Evolutionary conservation across 2,797 vertebrate genomes (phyloP).

Genomic region (Cyclopterus lumpus): DNA sequence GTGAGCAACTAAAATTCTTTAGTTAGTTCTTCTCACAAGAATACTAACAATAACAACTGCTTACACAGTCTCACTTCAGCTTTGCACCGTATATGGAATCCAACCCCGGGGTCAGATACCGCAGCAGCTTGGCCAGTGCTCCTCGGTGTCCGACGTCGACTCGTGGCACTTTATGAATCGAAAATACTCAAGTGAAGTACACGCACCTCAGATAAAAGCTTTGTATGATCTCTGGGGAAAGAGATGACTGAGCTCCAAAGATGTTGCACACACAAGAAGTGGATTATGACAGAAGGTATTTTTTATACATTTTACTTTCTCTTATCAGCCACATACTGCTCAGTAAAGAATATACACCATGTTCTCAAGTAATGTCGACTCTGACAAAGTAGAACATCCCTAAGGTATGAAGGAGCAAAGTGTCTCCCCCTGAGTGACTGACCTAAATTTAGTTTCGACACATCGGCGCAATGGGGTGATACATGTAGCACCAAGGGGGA

Average conservation of each 20-base stretch:
- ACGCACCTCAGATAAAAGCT: background rate
- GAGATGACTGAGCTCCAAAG: background rate
- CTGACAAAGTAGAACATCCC: slow-evolving; percentile 16
- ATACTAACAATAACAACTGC: no score
- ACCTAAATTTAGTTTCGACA: slow-evolving; percentile 30
- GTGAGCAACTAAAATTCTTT: no score
- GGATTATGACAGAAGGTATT: background rate
- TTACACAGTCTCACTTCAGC: no score
- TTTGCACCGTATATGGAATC: no score
- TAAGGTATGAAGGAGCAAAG: slow-evolving; percentile 24
- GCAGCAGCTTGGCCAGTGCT: no score
- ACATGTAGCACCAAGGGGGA: slow-evolving; percentile 15
- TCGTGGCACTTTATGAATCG: no score
- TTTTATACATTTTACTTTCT: background rate
- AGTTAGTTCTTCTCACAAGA: no score
- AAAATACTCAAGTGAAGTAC: background rate
- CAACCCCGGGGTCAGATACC: no score
- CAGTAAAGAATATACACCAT: background rate
- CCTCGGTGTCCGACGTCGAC: no score
- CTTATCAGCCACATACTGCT: background rate
- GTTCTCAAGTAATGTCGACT: slow-evolving; percentile 15
- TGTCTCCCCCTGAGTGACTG: slow-evolving; percentile 36
- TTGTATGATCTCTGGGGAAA: background rate
- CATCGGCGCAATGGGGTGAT: slow-evolving; percentile 24
- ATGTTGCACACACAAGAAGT: background rate